A percentile compares a stretch with the other conserved stretches of the same genome.
Evolutionary conservation across 35 echinoderm and acorn worm genomes (phyloP).

Genomic region (Apostichopus japonicus): DNA sequence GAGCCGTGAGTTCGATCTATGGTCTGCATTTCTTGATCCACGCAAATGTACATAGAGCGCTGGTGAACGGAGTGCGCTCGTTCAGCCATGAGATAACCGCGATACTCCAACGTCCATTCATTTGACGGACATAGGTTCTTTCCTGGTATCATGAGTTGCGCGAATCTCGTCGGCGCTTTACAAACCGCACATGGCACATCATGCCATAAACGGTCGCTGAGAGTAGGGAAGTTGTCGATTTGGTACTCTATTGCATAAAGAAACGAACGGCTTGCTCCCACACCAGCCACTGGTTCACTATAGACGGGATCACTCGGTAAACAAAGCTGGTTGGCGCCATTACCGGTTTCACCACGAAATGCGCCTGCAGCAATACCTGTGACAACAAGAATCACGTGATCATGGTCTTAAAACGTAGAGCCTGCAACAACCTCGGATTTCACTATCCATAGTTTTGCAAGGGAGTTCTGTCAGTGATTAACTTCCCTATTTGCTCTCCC

Average conservation of each 20-base stretch:
- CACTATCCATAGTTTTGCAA: too few relatives aligned
- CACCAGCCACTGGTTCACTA: not conserved
- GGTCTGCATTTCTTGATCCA: not conserved
- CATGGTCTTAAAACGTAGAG: too few relatives aligned
- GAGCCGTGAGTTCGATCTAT: not conserved
- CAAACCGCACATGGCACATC: not conserved
- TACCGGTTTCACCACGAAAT: not conserved
- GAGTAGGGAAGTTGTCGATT: conserved; percentile 1
- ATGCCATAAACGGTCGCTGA: not conserved
- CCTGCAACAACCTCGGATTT: too few relatives aligned
- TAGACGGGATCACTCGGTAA: conserved; percentile 40
- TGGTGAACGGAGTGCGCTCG: not conserved
- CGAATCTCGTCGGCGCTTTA: too few relatives aligned
- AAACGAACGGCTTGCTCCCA: not conserved
- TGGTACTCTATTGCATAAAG: conserved; percentile 48
- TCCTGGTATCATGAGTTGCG: too few relatives aligned
- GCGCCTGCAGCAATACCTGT: too few relatives aligned
- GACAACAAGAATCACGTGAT: too few relatives aligned
- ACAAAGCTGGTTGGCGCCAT: not conserved
- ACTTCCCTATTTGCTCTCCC: too few relatives aligned
- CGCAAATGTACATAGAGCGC: conserved; percentile 38
- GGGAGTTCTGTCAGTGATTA: too few relatives aligned
- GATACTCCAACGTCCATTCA: conserved; percentile 54
- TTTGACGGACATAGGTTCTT: too few relatives aligned
- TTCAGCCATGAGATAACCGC: conserved; percentile 57